phyloP scores from a whole-genome alignment of 1,140 invertebrate genomes.

The Trachymyrmex septentrionalis region DNA sequence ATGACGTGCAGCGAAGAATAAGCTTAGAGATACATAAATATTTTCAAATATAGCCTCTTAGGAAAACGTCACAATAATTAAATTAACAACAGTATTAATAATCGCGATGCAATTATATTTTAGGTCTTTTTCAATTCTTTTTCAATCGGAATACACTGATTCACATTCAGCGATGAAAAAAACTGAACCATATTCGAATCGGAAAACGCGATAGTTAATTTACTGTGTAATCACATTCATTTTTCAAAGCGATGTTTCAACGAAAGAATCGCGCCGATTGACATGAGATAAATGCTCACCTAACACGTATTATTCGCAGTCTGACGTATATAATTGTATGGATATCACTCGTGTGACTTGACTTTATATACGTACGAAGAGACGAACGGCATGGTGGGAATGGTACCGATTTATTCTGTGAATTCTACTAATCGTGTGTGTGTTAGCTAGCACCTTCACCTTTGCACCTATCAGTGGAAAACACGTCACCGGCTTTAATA shows the following conservation, averaged over 20 bases:
- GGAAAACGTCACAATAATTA: neutral
- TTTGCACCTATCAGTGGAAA: constrained; percentile 47
- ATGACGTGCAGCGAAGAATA: neutral
- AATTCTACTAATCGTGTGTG: constrained; percentile 33
- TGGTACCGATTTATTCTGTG: constrained; percentile 25
- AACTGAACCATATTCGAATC: no score
- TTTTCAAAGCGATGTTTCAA: neutral
- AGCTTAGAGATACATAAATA: neutral
- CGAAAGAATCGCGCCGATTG: neutral
- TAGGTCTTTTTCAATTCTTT: neutral
- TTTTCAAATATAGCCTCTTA: neutral
- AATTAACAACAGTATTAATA: neutral
- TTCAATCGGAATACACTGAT: neutral
- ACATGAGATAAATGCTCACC: constrained; percentile 52
- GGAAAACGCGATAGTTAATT: neutral
- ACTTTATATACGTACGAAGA: constrained; percentile 62
- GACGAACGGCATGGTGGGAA: constrained; percentile 40
- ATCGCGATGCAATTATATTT: neutral
- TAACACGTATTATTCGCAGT: constrained; percentile 52
- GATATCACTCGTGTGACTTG: neutral
- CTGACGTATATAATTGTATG: constrained; percentile 48
- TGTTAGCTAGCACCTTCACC: constrained; percentile 44
- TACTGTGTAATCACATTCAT: neutral
- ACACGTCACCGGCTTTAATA: constrained; percentile 21
- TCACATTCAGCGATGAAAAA: neutral